Base-by-base conservation (phyloP, 2,797 vertebrate species). In the Crocodylus rhombifer region DNA sequence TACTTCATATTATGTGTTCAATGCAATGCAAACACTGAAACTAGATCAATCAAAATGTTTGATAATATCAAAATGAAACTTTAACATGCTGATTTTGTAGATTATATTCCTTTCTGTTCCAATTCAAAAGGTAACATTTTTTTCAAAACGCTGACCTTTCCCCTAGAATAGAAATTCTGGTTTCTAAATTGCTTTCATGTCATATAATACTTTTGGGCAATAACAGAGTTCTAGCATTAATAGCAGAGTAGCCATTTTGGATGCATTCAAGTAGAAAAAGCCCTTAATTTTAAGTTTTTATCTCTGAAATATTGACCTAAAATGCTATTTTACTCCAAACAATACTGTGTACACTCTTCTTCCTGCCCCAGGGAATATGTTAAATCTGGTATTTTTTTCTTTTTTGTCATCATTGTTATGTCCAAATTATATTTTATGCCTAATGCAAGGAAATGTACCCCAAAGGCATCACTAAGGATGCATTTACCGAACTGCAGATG, bases 211-310 rank as follows among this genome's bases (percentile, higher is more conserved):
- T 93, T 79, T 42, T 33, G 58, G 17, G 16, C 10, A 86, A 80
- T 6, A 79, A 20, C 25, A 61, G 6, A 85, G 5, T 1, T 79
- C 65, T 62, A 84, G 81, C 61, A 28, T 69, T 36, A 69, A 61
- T 9, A 94, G 42, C 18, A 56, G 42, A 9, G 28, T 58, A 93
- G 12, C 25, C 76, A 83, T 76, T 73, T 10, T 58, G 28, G 87
- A 87, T 25, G 64, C 11, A 76, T 14, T 75, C n/a, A 77, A 75
- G 26, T 83, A 83, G 89, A 86, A 30, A 21, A 58, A 3, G 62
- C 81, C 80, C 93, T 89, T 91, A 83, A 69, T 94, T 92, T 67
- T 67, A 30, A 21, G 30, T 33, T 67, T 5, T 65, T 90, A 78
- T 36, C 26, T 93, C 30, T 15, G 60, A 69, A 62, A 87, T 85